phyloP scores from a whole-genome alignment of 2,797 vertebrate genomes.

The Eidolon dupreanum region DNA sequence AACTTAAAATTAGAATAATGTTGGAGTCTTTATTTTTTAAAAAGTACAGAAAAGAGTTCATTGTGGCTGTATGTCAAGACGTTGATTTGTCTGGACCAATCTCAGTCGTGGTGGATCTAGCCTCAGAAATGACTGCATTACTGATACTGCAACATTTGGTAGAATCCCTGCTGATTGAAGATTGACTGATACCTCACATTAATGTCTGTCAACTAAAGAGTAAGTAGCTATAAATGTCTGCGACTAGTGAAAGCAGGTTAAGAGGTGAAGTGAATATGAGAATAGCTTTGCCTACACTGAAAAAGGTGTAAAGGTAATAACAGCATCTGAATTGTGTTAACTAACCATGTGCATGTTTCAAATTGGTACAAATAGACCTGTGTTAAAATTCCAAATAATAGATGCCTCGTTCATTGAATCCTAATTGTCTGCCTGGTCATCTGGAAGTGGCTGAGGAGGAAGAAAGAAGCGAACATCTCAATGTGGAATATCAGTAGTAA shows the following conservation, averaged over 20 bases:
- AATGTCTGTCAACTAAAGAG: background rate
- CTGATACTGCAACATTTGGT: background rate
- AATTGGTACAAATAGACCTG: background rate
- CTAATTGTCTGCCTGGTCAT: background rate
- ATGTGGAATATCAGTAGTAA: background rate
- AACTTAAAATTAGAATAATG: background rate
- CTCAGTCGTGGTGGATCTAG: background rate
- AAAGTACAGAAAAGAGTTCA: background rate
- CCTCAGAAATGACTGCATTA: slow-evolving; percentile 43
- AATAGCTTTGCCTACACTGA: background rate
- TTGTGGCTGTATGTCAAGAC: background rate
- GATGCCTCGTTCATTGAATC: background rate
- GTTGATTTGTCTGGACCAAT: background rate
- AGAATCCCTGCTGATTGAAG: slow-evolving; percentile 5
- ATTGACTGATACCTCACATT: background rate
- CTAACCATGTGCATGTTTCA: background rate
- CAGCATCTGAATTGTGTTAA: background rate
- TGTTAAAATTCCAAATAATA: background rate
- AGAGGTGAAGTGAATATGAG: background rate
- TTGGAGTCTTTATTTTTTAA: background rate
- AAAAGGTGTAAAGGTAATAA: background rate
- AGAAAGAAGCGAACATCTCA: background rate
- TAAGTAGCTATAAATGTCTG: background rate
- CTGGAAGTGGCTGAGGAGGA: background rate
- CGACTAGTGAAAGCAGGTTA: background rate